Evolutionary conservation across 1,140 invertebrate species (phyloP), one percentile per base, ranked within the genome.

Genomic region (Ips nitidus): DNA sequence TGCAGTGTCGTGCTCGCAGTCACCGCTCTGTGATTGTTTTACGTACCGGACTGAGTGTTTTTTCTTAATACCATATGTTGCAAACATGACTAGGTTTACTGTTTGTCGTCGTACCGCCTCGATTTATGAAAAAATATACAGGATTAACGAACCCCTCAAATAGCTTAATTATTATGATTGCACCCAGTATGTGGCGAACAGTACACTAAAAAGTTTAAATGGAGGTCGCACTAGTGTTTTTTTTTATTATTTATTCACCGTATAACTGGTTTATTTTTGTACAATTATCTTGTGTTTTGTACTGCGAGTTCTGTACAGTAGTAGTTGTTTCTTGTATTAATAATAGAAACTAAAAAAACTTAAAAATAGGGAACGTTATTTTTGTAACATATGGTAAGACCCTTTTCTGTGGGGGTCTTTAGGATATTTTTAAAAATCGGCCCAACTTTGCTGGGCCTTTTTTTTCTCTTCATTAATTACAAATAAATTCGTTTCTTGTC

Each of bases 301-400:
- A 73, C 56, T 74, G 69, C 57, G 61, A 50, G 45, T 68, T 71
- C 71, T 77, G 75, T 76, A 76, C 73, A 76, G 75, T 75, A 75
- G 75, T 74, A 75, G 72, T 62, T 72, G 66, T 69, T 74, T 8
- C 22, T 50, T 3, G 45, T 50, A 50, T 74, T 68, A 71, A 73
- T 73, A 22, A 22, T 22, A 22, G 22, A 22, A 22, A 22, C 22
- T 74, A 72, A 71, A 65, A 73, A 70, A 68, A 71, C 57, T 70
- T 73, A 73, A 70, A 70, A 69, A 66, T 52, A 70, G 69, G 37
- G 62, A 72, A 66, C 59, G 71, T 66, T 74, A 72, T 75, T 71
- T 72, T 76, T 78, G 77, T 78, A 78, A 78, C 77, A 78, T 78
- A 78, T 78, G 77, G 77, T 77, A 77, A 65, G 75, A 71, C 69